Evolutionary conservation across 2,888 invertebrate species (phyloP).

Genomic region (Chrysopilus asiliformis): DNA sequence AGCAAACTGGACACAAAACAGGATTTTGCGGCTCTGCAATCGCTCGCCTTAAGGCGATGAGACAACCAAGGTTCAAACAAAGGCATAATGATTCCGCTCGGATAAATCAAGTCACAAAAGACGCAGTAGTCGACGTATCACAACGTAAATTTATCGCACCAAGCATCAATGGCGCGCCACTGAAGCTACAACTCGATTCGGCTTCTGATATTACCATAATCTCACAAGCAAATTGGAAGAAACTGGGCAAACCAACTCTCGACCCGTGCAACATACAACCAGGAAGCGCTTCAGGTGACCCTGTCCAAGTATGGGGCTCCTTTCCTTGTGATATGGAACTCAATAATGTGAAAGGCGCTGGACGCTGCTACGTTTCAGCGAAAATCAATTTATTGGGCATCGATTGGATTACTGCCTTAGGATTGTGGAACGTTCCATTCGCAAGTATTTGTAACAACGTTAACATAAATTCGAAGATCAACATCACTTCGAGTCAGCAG

Average conservation of each 20-base stretch:
- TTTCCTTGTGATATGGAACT: constrained; percentile 4
- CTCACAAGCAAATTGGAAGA: neutral
- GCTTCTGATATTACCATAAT: constrained; percentile 3
- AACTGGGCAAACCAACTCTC: constrained; percentile 5
- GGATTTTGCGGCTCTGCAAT: constrained; percentile 1
- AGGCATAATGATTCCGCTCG: neutral
- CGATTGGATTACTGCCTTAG: constrained; percentile 2
- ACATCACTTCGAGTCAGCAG: no score
- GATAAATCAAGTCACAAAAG: neutral
- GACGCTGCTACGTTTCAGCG: constrained; percentile 1
- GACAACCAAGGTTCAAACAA: neutral
- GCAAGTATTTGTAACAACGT: neutral
- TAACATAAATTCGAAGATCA: neutral
- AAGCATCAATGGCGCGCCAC: no score
- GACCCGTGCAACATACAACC: neutral
- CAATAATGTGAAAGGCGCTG: neutral
- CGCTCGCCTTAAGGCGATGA: neutral
- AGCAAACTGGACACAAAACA: constrained; percentile 3
- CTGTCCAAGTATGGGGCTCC: neutral
- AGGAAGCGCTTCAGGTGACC: constrained; percentile 5
- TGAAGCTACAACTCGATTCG: constrained; percentile 2
- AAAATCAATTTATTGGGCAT: constrained; percentile 3
- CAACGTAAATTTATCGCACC: no score
- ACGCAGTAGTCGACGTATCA: neutral
- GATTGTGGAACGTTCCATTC: constrained; percentile 1